Evolutionary conservation across 64 coral and sea anemone genomes (phyloP).

Genomic region (Exaiptasia diaphana): DNA sequence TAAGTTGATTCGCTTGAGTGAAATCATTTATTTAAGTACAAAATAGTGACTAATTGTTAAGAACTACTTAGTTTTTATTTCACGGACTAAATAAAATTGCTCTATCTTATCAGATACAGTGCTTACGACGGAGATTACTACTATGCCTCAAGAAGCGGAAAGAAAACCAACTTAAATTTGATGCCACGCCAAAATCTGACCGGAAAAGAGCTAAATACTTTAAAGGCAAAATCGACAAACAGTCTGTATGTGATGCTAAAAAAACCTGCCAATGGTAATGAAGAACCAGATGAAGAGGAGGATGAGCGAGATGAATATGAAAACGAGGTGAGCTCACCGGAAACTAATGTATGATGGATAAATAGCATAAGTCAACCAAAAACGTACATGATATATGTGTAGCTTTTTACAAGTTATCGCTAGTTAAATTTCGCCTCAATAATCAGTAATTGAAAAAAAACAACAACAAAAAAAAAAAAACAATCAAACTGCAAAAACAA

Average conservation of each 20-base stretch:
- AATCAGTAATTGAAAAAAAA: too few relatives aligned
- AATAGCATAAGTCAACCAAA: background rate
- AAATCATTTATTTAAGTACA: too few relatives aligned
- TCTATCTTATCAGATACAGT: background rate
- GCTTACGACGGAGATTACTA: background rate
- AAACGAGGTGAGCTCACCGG: background rate
- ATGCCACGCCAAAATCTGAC: constrained; percentile 16
- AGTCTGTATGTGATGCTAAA: constrained; percentile 33
- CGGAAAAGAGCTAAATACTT: constrained; percentile 5
- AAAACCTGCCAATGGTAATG: background rate
- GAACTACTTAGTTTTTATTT: too few relatives aligned
- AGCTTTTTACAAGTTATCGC: background rate
- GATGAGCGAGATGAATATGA: background rate
- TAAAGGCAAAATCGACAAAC: constrained; percentile 28
- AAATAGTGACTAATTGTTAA: too few relatives aligned
- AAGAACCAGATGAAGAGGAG: background rate
- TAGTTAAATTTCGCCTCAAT: too few relatives aligned
- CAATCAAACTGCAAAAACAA: too few relatives aligned
- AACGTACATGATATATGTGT: background rate
- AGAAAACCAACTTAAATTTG: constrained; percentile 3
- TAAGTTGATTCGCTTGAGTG: too few relatives aligned
- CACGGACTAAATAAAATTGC: background rate
- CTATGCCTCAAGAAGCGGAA: constrained; percentile 24
- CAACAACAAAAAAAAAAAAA: too few relatives aligned
- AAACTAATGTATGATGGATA: background rate